phyloP scores from a whole-genome alignment of 2,888 invertebrate genomes.

The Chrysolina americana region DNA sequence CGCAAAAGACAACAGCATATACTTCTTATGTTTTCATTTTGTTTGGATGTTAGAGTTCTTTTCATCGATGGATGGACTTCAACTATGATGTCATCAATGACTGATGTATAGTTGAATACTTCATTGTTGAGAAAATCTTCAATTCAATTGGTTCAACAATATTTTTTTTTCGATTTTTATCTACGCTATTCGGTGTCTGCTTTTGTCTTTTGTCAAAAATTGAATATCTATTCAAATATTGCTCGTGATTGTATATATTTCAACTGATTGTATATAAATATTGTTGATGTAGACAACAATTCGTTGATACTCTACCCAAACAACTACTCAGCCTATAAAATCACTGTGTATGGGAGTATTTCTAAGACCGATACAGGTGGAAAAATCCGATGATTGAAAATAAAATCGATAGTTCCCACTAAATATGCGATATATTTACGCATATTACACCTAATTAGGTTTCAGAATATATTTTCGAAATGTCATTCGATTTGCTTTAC shows the following conservation, averaged over 20 bases:
- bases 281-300: conserved; percentile 41
- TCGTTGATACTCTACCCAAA: conserved; percentile 19
- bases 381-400: neutral
- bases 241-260: conserved; percentile 18
- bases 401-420: too few relatives aligned
- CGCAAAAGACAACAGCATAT: neutral
- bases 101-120: too few relatives aligned
- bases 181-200: too few relatives aligned
- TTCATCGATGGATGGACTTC: too few relatives aligned
- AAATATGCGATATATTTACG: too few relatives aligned
- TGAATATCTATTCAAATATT: neutral
- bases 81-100: too few relatives aligned
- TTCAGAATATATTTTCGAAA: neutral
- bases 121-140: too few relatives aligned
- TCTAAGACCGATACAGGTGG: neutral
- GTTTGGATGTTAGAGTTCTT: too few relatives aligned
- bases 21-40: too few relatives aligned
- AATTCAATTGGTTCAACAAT: too few relatives aligned
- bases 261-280: conserved; percentile 56
- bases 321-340: conserved; percentile 13
- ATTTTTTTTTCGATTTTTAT: too few relatives aligned
- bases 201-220: neutral
- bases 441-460: too few relatives aligned
- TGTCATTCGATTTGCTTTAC: neutral
- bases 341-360: neutral